phyloP scores from a whole-genome alignment of 2,888 invertebrate genomes.

The Sinotaia quadrata region DNA sequence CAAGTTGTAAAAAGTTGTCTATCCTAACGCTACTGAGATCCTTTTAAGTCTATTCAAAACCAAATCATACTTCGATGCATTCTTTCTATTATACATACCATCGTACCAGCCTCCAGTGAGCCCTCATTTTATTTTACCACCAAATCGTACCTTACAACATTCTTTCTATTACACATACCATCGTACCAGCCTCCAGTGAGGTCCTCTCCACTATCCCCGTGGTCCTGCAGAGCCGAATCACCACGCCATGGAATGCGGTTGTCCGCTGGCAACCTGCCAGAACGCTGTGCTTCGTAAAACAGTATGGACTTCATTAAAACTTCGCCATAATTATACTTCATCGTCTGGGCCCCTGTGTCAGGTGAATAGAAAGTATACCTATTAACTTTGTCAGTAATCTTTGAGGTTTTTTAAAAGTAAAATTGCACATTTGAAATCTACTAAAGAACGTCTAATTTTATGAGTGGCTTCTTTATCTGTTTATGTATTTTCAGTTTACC shows the following conservation, averaged over 20 bases:
- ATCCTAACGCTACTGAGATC: too few relatives aligned
- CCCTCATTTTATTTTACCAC: not conserved
- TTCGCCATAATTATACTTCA: constrained; percentile 54
- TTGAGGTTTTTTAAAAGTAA: too few relatives aligned
- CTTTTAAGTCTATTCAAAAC: too few relatives aligned
- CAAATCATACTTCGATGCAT: too few relatives aligned
- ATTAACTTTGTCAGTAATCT: too few relatives aligned
- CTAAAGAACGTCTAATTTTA: not conserved
- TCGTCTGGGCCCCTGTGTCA: constrained; percentile 14
- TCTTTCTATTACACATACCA: constrained; percentile 46
- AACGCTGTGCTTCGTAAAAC: constrained; percentile 68
- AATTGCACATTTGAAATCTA: too few relatives aligned
- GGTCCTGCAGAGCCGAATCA: constrained; percentile 63
- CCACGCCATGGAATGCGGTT: constrained; percentile 66
- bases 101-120: constrained; percentile 3
- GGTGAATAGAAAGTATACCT: too few relatives aligned
- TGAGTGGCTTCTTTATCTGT: not conserved
- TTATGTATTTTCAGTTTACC: too few relatives aligned
- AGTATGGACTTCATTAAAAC: constrained; percentile 60
- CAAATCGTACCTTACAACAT: not conserved
- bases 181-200: constrained; percentile 69
- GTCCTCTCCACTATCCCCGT: constrained; percentile 60
- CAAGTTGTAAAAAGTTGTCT: too few relatives aligned
- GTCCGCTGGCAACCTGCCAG: constrained; percentile 62
- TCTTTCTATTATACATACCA: not conserved